Evolutionary conservation across 2,113 vertebrate genomes (phyloP), one percentile per base, ranked within the genome.

Genomic region (Peromyscus maniculatus): DNA sequence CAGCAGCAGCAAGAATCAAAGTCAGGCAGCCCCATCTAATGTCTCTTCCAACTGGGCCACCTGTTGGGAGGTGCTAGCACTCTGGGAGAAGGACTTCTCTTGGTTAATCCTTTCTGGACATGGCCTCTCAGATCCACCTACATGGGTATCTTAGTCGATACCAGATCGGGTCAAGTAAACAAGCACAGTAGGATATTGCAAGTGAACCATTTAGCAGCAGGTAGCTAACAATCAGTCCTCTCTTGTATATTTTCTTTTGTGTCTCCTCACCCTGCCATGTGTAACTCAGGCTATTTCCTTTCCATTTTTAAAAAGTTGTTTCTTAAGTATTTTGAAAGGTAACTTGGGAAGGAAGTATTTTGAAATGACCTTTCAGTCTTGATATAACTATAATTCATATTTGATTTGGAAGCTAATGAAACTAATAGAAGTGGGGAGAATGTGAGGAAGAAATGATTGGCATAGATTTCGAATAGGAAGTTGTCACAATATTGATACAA

Each of bases 291-390:
- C 2, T 71, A 26, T 28, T 71, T 89, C 84, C 7, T 69, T 83
- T 92, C 11, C 16, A 26, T 59, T 67, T 62, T 59, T 2, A 66
- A 88, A 71, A 91, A 33, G 72, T 91, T 79, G 52, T 82, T 92
- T 90, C 6, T 33, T 78, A 83, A 2, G 64, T 36, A 3, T 71
- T 93, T 96, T 94, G 64, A 5, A 71, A 80, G 87, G 28, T 21
- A 89, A 96, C 87, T 90, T 96, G 5, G 57, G 52, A 57, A 93
- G 93, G 2, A 71, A 49, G 9, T n/a, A 77, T 91, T 93, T 89
- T 31, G 39, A 87, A 77, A 22, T 83, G 22, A 87, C 12, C n/a
- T 8, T 26, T 72, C 13, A 67, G 55, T 72, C 62, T 94, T 80
- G 79, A 55, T 67, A 31, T 69, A 89, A 86, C 21, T 91, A 66